Evolutionary conservation across 1,140 invertebrate species (phyloP), one percentile per base, ranked within the genome.

Genomic region (Zelostemma sp.): DNA sequence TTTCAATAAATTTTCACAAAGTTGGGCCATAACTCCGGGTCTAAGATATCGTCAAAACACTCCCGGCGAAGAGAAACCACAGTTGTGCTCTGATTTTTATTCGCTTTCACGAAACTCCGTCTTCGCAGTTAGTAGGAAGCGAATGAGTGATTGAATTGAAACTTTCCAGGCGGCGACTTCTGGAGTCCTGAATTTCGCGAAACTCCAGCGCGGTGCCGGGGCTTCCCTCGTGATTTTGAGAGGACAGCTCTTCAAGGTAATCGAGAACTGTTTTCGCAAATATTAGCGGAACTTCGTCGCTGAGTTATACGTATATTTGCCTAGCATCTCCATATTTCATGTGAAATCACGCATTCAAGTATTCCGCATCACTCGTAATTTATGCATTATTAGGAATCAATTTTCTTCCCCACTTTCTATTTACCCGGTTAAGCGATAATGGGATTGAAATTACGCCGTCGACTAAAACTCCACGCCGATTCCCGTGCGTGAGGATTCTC

Each of bases 111-210:
- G 57, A 54, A 69, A 69, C 67, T 69, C 60, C 45, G 59, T 69
- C 66, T 69, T 69, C 65, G 48, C 58, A 59, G 66, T 68, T 68
- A 54, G 61, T 66, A 64, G 54, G 65, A 73, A 68, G 59, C 65
- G 62, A 73, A 73, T 68, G 65, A 73, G 70, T 73, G 70, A 73
- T 73, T 60, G 71, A 68, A 73, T 73, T 73, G 65, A 73, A 68
- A 66, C 57, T 73, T 73, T 66, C 66, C 46, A 61, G 59, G 58
- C 61, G 40, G 57, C 70, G 57, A 68, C 61, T 70, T 70, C 62
- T 57, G 53, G 55, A 70, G 61, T 65, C 57, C 57, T 54, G 61
- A 51, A 70, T 70, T 70, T 62, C 61, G 62, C 58, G 54, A 47
- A 70, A 70, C 57, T 70, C 45, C 53, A 21, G 28, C 14, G 18